Evolutionary conservation across 1,140 invertebrate genomes (phyloP).

Genomic region (Drosophila mojavensis): DNA sequence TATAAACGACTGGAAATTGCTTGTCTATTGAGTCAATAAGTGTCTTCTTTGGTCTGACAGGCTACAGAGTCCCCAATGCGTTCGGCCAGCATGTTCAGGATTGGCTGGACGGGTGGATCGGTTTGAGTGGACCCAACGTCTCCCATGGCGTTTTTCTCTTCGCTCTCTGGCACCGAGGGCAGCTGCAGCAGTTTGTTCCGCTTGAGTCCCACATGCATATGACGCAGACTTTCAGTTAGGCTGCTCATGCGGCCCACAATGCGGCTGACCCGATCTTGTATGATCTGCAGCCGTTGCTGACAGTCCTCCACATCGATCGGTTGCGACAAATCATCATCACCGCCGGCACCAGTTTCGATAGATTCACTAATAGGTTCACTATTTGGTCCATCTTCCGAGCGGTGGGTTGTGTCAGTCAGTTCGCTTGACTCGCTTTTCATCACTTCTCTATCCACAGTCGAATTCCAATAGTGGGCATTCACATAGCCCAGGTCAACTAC

Average conservation of each 20-base stretch:
- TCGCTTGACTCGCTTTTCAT: not conserved
- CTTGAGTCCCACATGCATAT: slow-evolving; percentile 17
- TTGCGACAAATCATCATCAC: not conserved
- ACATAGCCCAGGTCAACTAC: not conserved
- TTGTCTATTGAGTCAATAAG: not conserved
- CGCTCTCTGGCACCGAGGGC: not conserved
- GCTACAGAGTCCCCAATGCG: slow-evolving; percentile 16
- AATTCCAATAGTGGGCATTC: not conserved
- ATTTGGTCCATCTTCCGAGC: not conserved
- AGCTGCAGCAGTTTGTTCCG: not conserved
- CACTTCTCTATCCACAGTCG: not conserved
- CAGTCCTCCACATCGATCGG: not conserved
- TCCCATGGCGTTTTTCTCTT: not conserved
- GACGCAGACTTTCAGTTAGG: slow-evolving; percentile 1
- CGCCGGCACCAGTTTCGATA: not conserved
- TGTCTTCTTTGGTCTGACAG: slow-evolving; percentile 14
- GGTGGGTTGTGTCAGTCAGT: not conserved
- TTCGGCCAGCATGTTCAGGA: slow-evolving; percentile 17
- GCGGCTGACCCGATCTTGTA: slow-evolving; percentile 20
- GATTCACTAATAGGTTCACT: not conserved
- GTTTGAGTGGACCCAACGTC: slow-evolving; percentile 15
- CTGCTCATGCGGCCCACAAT: slow-evolving; percentile 4
- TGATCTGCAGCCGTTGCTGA: not conserved
- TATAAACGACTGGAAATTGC: not conserved
- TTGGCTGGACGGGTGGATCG: not conserved